phyloP scores from a whole-genome alignment of 2,113 vertebrate genomes.

The Zosterops borbonicus region DNA sequence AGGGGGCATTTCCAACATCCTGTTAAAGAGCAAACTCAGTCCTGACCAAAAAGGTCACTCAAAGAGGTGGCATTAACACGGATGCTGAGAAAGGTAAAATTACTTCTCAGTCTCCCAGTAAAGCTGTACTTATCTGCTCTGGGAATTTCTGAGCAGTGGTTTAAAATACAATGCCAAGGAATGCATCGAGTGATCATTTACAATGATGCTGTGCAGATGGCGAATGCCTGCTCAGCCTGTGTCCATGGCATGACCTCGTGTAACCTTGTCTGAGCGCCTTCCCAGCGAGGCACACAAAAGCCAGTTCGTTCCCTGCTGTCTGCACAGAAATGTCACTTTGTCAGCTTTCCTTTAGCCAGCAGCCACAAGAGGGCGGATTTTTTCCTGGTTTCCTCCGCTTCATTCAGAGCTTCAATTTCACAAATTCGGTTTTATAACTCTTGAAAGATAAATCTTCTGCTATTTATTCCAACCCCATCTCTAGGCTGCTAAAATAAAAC shows the following conservation, averaged over 20 bases:
- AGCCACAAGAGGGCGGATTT: constrained; percentile 76
- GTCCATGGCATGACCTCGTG: background rate
- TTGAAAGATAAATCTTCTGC: background rate
- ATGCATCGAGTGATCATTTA: background rate
- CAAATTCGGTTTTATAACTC: background rate
- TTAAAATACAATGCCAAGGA: background rate
- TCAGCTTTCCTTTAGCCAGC: background rate
- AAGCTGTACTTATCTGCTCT: background rate
- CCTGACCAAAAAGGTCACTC: background rate
- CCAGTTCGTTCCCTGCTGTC: fast-evolving
- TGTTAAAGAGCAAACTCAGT: background rate
- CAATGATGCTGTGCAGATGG: background rate
- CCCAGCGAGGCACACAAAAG: background rate
- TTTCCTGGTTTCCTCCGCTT: constrained; percentile 61
- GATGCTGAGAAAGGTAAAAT: background rate
- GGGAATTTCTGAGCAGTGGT: background rate
- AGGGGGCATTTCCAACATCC: background rate
- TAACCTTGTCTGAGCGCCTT: background rate
- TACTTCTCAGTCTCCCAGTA: background rate
- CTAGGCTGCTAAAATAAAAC: background rate
- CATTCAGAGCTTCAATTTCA: background rate
- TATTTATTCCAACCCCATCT: background rate
- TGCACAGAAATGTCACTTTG: background rate
- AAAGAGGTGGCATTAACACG: background rate
- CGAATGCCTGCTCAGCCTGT: background rate